These are phyloP conservation scores for Motacilla tschutschensis DNA, from an alignment of 2,113 vertebrate genomes.

Conservation along the genomic window DNA sequence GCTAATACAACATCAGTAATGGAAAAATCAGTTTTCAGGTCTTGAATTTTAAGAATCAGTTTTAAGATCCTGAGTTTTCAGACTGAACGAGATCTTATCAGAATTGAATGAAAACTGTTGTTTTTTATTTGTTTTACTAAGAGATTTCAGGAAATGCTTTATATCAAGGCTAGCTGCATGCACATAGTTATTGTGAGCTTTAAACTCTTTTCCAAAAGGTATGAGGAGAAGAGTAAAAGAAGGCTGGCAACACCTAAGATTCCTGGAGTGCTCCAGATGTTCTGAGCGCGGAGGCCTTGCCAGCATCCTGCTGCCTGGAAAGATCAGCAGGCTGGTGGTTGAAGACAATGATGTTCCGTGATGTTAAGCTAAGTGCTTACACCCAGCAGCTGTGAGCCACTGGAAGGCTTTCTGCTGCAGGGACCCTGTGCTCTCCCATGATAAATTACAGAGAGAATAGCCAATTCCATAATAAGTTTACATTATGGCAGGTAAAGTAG, in stretches of 20 bases:
- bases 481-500: neutral
- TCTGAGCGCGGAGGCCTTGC: neutral
- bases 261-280: neutral
- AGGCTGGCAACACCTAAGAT: neutral
- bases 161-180: neutral
- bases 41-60: neutral
- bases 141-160: neutral
- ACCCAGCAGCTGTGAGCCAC: neutral
- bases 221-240: neutral
- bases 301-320: neutral
- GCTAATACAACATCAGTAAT: neutral
- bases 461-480: neutral
- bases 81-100: neutral
- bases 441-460: neutral
- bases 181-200: neutral
- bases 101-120: neutral
- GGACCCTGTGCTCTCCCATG: neutral
- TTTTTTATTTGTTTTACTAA: neutral
- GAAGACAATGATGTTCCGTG: neutral
- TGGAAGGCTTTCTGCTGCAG: neutral
- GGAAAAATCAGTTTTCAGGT: neutral
- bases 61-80: neutral
- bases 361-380: neutral
- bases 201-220: neutral
- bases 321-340: neutral